A percentile compares a stretch with the other conserved stretches of the same genome.
Conservation (phyloP, 1,140 invertebrate species). For the Fopius arisanus region DNA sequence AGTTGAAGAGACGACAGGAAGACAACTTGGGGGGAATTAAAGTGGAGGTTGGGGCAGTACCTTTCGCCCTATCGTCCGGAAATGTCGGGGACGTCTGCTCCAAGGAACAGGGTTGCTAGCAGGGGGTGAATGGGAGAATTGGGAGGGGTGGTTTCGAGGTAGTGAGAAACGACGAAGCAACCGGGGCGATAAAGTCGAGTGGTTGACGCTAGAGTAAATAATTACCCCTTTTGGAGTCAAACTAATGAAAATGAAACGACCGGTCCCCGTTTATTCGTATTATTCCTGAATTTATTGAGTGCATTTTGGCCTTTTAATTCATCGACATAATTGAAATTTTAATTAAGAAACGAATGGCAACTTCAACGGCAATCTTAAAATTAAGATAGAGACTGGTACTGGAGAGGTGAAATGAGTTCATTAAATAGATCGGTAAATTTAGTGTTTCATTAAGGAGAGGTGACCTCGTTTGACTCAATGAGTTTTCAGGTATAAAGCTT, state of each 20-base stretch:
- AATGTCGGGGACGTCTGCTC: conserved; percentile 1
- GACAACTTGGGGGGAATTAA: conserved; percentile 15
- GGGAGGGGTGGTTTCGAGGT: background rate
- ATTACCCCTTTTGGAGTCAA: conserved; percentile 18
- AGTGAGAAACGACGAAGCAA: conserved; percentile 7
- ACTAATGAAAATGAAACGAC: conserved; percentile 28
- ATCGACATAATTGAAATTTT: background rate
- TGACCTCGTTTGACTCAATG: background rate
- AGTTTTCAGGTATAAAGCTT: background rate
- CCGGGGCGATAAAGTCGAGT: conserved; percentile 26
- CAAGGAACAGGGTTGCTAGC: background rate
- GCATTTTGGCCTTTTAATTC: background rate
- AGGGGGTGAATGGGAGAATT: background rate
- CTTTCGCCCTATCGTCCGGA: conserved; percentile 9
- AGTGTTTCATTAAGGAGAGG: no score
- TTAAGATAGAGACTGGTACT: no score
- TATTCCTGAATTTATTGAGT: background rate
- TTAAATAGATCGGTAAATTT: no score
- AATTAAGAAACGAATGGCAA: background rate
- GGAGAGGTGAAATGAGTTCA: no score
- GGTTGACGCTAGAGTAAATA: conserved; percentile 28
- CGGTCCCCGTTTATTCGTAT: background rate
- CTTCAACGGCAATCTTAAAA: no score
- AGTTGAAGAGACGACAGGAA: conserved; percentile 22
- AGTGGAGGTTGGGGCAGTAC: conserved; percentile 1